Conservation (phyloP, 2,113 vertebrate genomes). For the Corvus cornix region DNA sequence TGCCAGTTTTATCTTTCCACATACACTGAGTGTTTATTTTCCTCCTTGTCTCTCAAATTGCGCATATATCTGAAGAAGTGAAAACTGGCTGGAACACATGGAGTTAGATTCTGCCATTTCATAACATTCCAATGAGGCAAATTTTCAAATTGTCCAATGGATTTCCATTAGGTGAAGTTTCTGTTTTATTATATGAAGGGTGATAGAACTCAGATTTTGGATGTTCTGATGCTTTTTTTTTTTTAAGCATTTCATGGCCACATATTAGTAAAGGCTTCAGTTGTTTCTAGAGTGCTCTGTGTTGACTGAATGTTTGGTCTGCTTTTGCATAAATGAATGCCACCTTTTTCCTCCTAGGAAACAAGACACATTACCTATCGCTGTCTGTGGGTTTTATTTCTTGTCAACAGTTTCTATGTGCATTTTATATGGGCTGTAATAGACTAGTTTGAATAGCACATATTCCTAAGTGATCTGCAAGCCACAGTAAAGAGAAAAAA, state of each 20-base stretch:
- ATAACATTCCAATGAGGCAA: not conserved
- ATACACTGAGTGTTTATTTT: not conserved
- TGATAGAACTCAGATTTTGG: not conserved
- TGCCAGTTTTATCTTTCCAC: not conserved
- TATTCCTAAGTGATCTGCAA: slow-evolving; percentile 35
- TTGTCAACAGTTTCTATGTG: slow-evolving; percentile 28
- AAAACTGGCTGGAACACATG: not conserved
- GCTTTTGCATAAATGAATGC: not conserved
- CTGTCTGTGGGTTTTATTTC: not conserved
- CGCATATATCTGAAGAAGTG: not conserved
- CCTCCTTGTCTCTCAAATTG: not conserved
- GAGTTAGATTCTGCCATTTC: not conserved
- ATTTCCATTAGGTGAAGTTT: not conserved
- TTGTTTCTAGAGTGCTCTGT: not conserved
- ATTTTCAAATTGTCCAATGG: not conserved
- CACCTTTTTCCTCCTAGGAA: not conserved
- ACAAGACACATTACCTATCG: not conserved
- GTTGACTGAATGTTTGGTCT: not conserved
- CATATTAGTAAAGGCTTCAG: not conserved
- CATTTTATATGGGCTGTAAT: slow-evolving; percentile 27
- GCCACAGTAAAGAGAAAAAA: not conserved
- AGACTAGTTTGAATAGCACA: not conserved
- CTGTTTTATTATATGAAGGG: not conserved
- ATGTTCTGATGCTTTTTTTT: not conserved
- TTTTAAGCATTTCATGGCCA: not conserved